Evolutionary conservation across 2,797 vertebrate species (phyloP), one percentile per base, ranked within the genome.

Genomic region (Acrossocheilus fasciatus): DNA sequence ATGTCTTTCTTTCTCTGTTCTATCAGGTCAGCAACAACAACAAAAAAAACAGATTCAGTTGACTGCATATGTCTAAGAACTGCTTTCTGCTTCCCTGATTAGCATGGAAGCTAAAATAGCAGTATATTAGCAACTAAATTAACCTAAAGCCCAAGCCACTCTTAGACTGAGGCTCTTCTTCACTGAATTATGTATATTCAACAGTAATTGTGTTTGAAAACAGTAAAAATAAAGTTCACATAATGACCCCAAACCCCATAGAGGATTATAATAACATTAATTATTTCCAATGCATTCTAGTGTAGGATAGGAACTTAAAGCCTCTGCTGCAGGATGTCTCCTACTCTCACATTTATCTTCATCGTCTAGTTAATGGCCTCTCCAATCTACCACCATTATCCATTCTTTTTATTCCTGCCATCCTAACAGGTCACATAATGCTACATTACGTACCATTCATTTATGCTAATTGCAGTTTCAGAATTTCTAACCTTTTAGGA

Each of bases 21-120:
- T 26, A 15, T n/a, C 47, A 64, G 77, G 15, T 10, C 39, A 41
- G 43, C 30, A 30, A 30, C 30, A 30, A 30, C 30, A 30, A 30
- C 30, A 30, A 23, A 69, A 43, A 54, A 52, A 36, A 70, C 43
- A 54, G 68, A 89, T 86, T 84, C 87, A 81, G 89, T 83, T 87
- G 77, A 87, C 77, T 80, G 15, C 15, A 57, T 18, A 57, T 82
- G 43, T 66, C 36, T 18, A 81, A 87, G 85, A 83, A 36, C 39
- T 43, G 39, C 68, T 18, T 82, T 79, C 77, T 76, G 73, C 59
- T 83, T 43, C 11, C 23, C 23, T 70, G 26, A n/a, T 66, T 50
- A 82, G 50, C 9, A 45, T 39, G 30, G 30, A n/a, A 74, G 57
- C 18, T 23, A 57, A 72, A 47, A 17, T 15, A 59, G 69, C 15